Conservation (phyloP, 2,888 invertebrate species). For the Ormyrus thymus region DNA sequence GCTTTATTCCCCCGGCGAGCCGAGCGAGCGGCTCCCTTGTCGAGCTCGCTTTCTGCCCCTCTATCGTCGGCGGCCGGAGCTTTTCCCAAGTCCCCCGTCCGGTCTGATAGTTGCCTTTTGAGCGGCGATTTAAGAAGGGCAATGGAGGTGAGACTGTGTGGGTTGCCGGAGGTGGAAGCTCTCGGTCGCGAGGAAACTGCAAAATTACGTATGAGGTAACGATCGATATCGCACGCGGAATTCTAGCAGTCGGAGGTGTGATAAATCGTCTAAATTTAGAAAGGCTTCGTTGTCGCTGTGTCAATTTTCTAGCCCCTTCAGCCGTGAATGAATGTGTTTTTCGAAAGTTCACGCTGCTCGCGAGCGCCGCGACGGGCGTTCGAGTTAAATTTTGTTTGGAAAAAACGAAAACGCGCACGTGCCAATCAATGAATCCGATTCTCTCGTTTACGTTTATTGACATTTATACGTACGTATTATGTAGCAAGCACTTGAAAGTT, state of each 20-base stretch:
- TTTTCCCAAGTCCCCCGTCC: no score
- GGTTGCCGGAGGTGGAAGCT: not conserved
- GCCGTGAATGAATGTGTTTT: slow-evolving; percentile 3
- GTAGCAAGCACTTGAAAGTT: not conserved
- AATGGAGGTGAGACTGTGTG: no score
- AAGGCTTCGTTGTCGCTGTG: not conserved
- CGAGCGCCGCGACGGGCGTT: no score
- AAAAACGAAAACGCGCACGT: not conserved
- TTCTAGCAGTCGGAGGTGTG: slow-evolving; percentile 8
- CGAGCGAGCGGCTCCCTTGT: no score
- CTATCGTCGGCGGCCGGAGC: no score
- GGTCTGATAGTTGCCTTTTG: no score
- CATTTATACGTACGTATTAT: not conserved
- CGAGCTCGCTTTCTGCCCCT: no score
- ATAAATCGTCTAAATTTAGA: slow-evolving; percentile 47
- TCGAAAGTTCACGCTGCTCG: no score
- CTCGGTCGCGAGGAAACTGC: not conserved
- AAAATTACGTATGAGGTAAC: not conserved
- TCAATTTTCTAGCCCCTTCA: slow-evolving; percentile 19
- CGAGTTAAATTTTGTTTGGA: no score
- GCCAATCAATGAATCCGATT: no score
- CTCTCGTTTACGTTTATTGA: no score
- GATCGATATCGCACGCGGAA: slow-evolving; percentile 21
- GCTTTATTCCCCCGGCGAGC: not conserved
- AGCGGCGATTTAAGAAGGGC: no score